phyloP scores from a whole-genome alignment of 2,888 invertebrate genomes.

The Argyra leucocephala region DNA sequence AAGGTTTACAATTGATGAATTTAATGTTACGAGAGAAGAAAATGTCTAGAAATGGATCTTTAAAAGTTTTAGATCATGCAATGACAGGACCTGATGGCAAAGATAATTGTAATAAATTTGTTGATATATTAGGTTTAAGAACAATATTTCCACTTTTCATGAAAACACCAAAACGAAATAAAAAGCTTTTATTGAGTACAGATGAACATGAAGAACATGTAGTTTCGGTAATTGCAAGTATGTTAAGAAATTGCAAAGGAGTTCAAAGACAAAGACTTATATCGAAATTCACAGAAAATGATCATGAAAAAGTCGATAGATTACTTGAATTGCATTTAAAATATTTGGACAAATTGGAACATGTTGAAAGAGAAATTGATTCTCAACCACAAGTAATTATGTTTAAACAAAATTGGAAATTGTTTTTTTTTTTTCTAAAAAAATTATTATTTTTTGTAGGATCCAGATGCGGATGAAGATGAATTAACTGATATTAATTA shows the following conservation, averaged over 20 bases:
- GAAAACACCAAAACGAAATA: slow-evolving; percentile 88
- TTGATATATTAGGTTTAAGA: slow-evolving; percentile 90
- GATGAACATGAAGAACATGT: slow-evolving; percentile 95
- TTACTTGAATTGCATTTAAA: slow-evolving; percentile 94
- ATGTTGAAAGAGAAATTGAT: slow-evolving; percentile 69
- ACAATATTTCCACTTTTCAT: slow-evolving; percentile 98
- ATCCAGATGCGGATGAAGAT: slow-evolving; percentile 50
- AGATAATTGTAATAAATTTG: slow-evolving; percentile 95
- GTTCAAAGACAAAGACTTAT: slow-evolving; percentile 82
- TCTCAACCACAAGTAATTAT: slow-evolving; percentile 40
- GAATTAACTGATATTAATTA: slow-evolving; percentile 79
- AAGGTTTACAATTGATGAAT: slow-evolving; percentile 98
- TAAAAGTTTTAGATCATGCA: slow-evolving; percentile 96
- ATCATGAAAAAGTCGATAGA: slow-evolving; percentile 95
- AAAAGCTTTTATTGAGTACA: slow-evolving; percentile 66
- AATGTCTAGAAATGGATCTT: slow-evolving; percentile 86
- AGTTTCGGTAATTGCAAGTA: slow-evolving; percentile 82
- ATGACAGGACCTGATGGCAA: slow-evolving; percentile 86
- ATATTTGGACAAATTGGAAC: slow-evolving; percentile 85
- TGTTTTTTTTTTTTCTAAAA: slow-evolving; percentile 1
- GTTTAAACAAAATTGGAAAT: slow-evolving; percentile 10
- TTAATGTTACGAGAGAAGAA: slow-evolving; percentile 97
- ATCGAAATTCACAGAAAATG: slow-evolving; percentile 94
- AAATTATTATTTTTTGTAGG: slow-evolving; percentile 27
- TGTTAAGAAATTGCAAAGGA: slow-evolving; percentile 86